phyloP scores from a whole-genome alignment of 2,888 invertebrate genomes.

The Agonum fuliginosum region DNA sequence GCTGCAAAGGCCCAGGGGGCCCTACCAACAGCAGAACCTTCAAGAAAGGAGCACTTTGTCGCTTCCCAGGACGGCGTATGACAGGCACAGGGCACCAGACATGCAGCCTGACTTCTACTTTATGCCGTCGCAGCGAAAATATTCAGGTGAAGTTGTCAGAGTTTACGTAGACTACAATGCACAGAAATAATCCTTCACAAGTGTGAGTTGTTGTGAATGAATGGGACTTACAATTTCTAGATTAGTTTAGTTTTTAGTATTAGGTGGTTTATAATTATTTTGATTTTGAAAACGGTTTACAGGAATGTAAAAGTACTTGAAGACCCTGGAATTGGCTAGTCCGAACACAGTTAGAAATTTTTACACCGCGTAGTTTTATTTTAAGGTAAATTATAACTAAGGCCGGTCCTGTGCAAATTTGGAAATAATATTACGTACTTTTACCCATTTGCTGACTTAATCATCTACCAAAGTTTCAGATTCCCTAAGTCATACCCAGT shows the following conservation, averaged over 20 bases:
- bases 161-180: constrained; percentile 89
- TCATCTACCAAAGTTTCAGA: constrained; percentile 18
- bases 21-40: constrained; percentile 68
- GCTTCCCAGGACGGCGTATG: constrained; percentile 81
- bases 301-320: constrained; percentile 55
- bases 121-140: constrained; percentile 95
- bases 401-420: constrained; percentile 49
- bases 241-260: not conserved
- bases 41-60: constrained; percentile 84
- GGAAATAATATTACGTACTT: not conserved
- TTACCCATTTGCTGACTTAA: not conserved
- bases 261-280: not conserved
- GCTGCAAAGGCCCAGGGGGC: constrained; percentile 75
- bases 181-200: constrained; percentile 72
- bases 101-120: constrained; percentile 93
- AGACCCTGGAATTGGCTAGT: constrained; percentile 4
- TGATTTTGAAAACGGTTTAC: constrained; percentile 47
- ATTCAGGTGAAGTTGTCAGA: constrained; percentile 91
- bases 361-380: not conserved
- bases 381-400: constrained; percentile 10
- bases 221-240: not conserved
- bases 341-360: not conserved
- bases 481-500: constrained; percentile 7
- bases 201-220: not conserved
- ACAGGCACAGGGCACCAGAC: constrained; percentile 69